These are phyloP conservation scores for Sebastes variabilis DNA, from an alignment of 2,797 vertebrate genomes.

Conservation along the genomic window DNA sequence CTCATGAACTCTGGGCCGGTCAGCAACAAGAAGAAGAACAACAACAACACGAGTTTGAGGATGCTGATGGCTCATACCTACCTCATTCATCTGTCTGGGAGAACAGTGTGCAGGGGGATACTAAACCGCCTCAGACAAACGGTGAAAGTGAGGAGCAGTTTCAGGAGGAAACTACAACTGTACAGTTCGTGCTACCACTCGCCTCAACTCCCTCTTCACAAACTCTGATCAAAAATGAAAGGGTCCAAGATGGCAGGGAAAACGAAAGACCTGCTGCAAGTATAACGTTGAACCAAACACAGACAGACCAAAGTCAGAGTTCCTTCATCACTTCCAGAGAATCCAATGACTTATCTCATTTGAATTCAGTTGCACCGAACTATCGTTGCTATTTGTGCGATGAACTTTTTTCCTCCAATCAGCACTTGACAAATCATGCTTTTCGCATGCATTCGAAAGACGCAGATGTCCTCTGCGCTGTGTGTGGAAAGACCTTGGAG, in stretches of 20 bases:
- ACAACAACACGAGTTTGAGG: not conserved
- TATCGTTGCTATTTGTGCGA: constrained; percentile 51
- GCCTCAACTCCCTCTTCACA: not conserved
- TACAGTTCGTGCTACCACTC: not conserved
- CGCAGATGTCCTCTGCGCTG: constrained; percentile 29
- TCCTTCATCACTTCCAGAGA: not conserved
- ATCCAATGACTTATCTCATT: not conserved
- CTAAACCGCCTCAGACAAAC: constrained; percentile 15
- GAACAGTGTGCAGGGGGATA: constrained; percentile 11
- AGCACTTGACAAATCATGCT: constrained; percentile 59
- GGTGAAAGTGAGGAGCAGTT: constrained; percentile 19
- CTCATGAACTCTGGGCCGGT: constrained; percentile 34
- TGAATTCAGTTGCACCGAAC: not conserved
- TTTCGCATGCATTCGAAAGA: constrained; percentile 41
- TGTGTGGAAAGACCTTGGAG: constrained; percentile 51
- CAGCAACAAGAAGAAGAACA: constrained; percentile 9
- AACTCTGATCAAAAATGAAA: not conserved
- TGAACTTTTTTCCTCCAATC: constrained; percentile 46
- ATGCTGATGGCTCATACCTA: not conserved
- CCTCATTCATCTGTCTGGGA: constrained; percentile 22
- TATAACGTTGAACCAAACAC: not conserved
- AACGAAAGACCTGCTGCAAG: not conserved
- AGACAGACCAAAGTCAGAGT: not conserved
- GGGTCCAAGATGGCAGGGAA: not conserved
- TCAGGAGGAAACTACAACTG: constrained; percentile 4